Base-by-base conservation (phyloP, 2,113 vertebrate genomes). In the Baryphthengus martii region DNA sequence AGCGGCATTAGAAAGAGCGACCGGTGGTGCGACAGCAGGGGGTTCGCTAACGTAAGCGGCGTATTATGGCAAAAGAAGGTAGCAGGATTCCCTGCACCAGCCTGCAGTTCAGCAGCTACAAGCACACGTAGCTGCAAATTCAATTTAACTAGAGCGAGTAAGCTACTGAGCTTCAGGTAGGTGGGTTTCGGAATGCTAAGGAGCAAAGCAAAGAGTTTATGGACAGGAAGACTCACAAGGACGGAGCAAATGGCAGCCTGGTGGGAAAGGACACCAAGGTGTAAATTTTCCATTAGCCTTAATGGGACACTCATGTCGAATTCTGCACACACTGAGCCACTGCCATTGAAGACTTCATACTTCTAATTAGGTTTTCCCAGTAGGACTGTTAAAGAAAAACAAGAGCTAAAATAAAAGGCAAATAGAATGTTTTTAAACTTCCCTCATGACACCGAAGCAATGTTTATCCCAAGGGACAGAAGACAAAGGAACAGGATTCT, bases 1-100 rank as follows among this genome's bases (percentile, higher is more conserved):
- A 93, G 84, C 24, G 39, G 58, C 58, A 31, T 82, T 55, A 74
- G 55, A 31, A 40, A 73, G 84, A 82, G 50, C 55, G 74, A 65
- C 75, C 45, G 70, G 24, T 81, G 85, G 35, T 65, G 33, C 67
- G 78, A 76, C 93, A 89, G 55, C 67, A 72, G 58, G 74, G 76
- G 68, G 94, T 94, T 90, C 90, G 49, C 76, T 91, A 65, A 83
- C n/a, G 20, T 87, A 79, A 94, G 92, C 63, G 84, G 75, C 45
- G 37, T 42, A 40, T 62, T 58, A 62, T 72, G 58, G 85, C 21
- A 91, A 72, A 94, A 56, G 65, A 66, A 80, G 35, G 66, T 3
- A 87, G 65, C 49, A 81, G 52, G 71, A 83, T 83, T 85, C 68
- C 81, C 52, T 13, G 37, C 47, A 39, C 37, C n/a, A 37, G 55